Evolutionary conservation across 2,113 vertebrate species (phyloP).

Genomic region (Phalacrocorax aristotelis): DNA sequence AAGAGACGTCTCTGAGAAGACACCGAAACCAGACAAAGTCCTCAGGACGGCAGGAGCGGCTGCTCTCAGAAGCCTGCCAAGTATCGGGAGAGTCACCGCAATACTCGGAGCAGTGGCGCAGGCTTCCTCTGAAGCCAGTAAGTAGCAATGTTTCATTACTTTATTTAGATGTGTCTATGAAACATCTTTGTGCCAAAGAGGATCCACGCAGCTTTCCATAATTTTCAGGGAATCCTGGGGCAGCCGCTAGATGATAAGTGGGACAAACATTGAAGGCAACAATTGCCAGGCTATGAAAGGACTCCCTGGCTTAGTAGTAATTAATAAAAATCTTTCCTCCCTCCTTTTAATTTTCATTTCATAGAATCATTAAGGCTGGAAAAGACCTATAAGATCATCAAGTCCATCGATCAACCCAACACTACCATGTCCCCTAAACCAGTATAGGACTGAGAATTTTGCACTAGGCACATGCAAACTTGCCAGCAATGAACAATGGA

Average conservation of each 20-base stretch:
- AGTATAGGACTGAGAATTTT: background rate
- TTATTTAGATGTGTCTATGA: background rate
- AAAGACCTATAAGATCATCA: too few species aligned
- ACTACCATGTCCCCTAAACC: too few species aligned
- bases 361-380: too few species aligned
- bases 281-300: background rate
- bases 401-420: too few species aligned
- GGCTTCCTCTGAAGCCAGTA: background rate
- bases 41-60: background rate
- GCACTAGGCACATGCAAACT: background rate
- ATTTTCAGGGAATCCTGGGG: background rate
- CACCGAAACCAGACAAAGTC: fast-evolving
- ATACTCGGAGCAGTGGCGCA: background rate
- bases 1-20: background rate
- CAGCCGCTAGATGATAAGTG: background rate
- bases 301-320: background rate
- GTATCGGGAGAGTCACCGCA: background rate
- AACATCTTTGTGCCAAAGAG: background rate
- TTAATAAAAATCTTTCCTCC: background rate
- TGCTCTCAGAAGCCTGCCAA: background rate
- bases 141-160: background rate
- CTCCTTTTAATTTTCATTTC: background rate
- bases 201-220: background rate
- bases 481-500: background rate
- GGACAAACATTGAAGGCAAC: background rate